A percentile compares a stretch with the other conserved stretches of the same genome.
phyloP scores from a whole-genome alignment of 2,113 vertebrate species.

The Xyrauchen texanus region DNA sequence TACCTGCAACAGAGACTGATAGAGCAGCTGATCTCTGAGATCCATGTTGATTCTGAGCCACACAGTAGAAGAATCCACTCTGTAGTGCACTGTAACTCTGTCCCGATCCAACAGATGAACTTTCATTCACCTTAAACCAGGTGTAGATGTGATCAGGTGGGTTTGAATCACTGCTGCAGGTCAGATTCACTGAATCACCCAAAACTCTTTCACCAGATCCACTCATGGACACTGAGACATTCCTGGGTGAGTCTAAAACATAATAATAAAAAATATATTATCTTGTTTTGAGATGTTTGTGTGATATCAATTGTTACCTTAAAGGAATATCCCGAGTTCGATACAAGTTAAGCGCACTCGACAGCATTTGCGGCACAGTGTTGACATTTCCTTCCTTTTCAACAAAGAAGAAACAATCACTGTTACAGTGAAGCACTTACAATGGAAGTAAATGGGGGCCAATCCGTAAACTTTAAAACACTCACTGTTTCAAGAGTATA shows the following conservation, averaged over 20 bases:
- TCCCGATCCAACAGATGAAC: not conserved
- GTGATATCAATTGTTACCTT: no score
- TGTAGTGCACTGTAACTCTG: not conserved
- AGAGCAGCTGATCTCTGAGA: not conserved
- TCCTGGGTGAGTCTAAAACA: not conserved
- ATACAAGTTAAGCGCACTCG: no score
- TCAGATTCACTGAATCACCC: slow-evolving; percentile 41
- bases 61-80: slow-evolving; percentile 7
- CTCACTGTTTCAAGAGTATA: no score
- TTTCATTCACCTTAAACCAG: slow-evolving; percentile 18
- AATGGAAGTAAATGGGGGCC: no score
- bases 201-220: slow-evolving; percentile 15
- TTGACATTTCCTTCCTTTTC: no score
- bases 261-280: no score
- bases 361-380: no score
- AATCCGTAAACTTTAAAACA: no score
- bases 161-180: slow-evolving; percentile 41
- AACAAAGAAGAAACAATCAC: no score
- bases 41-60: not conserved
- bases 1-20: not conserved
- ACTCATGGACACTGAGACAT: not conserved
- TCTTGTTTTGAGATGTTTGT: no score
- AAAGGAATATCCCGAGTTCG: no score
- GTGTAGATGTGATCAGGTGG: slow-evolving; percentile 12
- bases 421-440: no score